Evolutionary conservation across 2,888 invertebrate species (phyloP), one percentile per base, ranked within the genome.

Genomic region (Poecilobothrus nobilitatus): DNA sequence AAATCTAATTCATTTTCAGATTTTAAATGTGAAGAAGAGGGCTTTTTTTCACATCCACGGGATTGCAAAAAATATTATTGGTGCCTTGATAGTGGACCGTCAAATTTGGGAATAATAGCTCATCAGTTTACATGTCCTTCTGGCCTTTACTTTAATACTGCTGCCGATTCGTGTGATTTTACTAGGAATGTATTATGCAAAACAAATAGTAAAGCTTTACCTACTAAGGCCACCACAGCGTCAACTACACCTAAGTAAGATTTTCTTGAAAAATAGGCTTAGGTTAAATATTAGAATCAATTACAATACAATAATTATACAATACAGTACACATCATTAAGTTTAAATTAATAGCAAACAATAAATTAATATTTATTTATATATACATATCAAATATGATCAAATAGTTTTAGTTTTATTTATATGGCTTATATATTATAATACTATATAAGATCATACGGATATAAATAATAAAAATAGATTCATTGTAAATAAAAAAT

Each of bases 11-110:
- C n/a, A 27, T 18, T 68, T 69, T 20, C n/a, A 90, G 94, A 92
- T 78, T 95, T 95, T 81, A 92, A 92, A 78, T 95, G 95, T 79
- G 90, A 89, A 75, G 95, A 95, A 73, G 95, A 95, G 84, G 95
- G 95, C 3, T 95, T 95, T 84, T 95, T 89, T 83, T 89, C 90
- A 20, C 94, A 95, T 82, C 95, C 95, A 0, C 87, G 92, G 63
- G 95, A 95, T 80, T 95, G 95, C 81, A 94, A 94, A 80, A 95
- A 95, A 79, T 95, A 95, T 78, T 95, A 92, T 83, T 95, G 95
- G 95, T 95, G 95, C 78, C 83, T 95, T 72, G 94, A 94, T 78
- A 92, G 90, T 75, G 93, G 93, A 4, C 91, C 94, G 0, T 92
- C 94, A 0, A 91, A 94, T 76, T 85, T 94, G 21, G 95, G 95